Conservation (phyloP, 2,113 vertebrate species). For the Vidua macroura region DNA sequence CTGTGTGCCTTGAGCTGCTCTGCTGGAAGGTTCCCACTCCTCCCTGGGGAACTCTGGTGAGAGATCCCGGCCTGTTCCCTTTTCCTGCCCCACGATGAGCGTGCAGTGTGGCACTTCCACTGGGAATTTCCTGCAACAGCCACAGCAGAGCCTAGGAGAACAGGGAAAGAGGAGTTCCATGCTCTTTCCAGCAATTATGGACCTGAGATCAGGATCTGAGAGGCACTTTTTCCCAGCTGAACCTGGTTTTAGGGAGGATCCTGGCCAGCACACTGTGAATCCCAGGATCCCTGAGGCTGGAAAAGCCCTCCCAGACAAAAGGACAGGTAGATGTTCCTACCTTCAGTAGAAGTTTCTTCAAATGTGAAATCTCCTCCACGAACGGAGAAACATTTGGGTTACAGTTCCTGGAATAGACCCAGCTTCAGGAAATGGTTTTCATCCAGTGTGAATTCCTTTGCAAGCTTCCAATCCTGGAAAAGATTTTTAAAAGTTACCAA, state of each 20-base stretch:
- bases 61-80: rapidly evolving
- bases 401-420: constrained; percentile 77
- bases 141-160: not conserved
- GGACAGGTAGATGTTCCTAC: not conserved
- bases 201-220: not conserved
- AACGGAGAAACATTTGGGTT: constrained; percentile 86
- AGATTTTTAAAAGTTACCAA: not conserved
- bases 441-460: constrained; percentile 66
- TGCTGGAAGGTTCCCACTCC: not conserved
- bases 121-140: rapidly evolving
- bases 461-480: constrained; percentile 36
- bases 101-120: rapidly evolving
- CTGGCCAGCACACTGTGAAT: rapidly evolving
- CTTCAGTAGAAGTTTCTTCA: constrained; percentile 60
- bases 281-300: rapidly evolving
- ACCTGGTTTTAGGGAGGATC: not conserved
- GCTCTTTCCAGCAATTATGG: not conserved
- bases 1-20: not conserved
- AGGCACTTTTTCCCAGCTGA: not conserved
- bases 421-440: constrained; percentile 68
- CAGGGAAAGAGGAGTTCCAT: rapidly evolving
- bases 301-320: not conserved
- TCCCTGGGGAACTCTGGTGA: rapidly evolving
- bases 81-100: rapidly evolving
- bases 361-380: constrained; percentile 77